Evolutionary conservation across 2,888 invertebrate species (phyloP), one percentile per base, ranked within the genome.

Genomic region (Leptinotarsa peninsularis): DNA sequence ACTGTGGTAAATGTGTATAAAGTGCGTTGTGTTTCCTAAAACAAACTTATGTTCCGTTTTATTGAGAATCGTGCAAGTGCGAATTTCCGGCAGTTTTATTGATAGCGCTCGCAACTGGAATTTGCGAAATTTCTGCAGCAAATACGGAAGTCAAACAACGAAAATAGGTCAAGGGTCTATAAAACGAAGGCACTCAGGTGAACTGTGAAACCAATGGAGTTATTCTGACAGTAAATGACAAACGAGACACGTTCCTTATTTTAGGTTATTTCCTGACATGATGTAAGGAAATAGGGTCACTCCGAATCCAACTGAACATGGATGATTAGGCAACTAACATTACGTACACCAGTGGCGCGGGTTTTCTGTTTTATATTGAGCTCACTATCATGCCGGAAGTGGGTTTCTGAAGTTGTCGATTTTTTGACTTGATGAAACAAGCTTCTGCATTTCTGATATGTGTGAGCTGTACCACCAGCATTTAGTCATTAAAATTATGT

Each of bases 81-180:
- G 67, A 66, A 52, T 60, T 71, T 58, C 58, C 67, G 70, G 73
- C 49, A 50, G 52, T 21, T 17, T 52, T 68, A 70, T 73, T 66
- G 67, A 71, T 67, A 73, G 18, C 67, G 49, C 50, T 5, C 4
- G 7, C 7, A 15, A 63, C 10, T 5, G 33, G n/a, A 63, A 33
- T 43, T n/a, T 2, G 27, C 33, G 33, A n/a, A 63, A 33, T 63
- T 63, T 43, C 33, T 33, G 43, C 63, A 66, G 67, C 27, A 73
- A 70, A 73, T 73, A 67, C 67, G 73, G 49, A 17, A 43, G 21
- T 63, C 60, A 33, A 67, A 50, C n/a, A 56, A 67, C 21, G 21
- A 66, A 76, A 73, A 73, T 76, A 73, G 73, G 73, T 73, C 73
- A 71, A 73, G 76, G 52, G 58, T 67, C 15, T 60, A n/a, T 71